phyloP scores from a whole-genome alignment of 2,113 vertebrate genomes.

The Stegostoma tigrinum region DNA sequence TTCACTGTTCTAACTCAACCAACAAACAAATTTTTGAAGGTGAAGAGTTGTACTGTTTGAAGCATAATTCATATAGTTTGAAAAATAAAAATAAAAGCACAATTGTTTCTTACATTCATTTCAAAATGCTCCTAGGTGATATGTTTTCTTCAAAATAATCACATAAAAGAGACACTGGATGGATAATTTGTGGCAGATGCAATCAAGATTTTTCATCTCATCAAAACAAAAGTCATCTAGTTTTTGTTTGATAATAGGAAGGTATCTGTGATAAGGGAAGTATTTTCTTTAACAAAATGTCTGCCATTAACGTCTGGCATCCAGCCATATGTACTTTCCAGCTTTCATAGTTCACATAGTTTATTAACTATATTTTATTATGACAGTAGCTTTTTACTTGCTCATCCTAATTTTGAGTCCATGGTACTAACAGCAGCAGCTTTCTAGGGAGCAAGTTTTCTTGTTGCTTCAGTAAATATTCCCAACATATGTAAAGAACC shows the following conservation, averaged over 20 bases:
- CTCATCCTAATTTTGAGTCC: not conserved
- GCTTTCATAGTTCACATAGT: not conserved
- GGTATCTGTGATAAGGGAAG: not conserved
- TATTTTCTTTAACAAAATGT: not conserved
- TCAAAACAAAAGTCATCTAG: not conserved
- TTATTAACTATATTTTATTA: not conserved
- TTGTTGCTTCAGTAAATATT: not conserved
- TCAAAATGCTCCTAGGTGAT: not conserved
- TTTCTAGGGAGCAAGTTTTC: not conserved
- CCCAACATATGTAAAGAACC: slow-evolving; percentile 20
- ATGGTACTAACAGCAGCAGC: not conserved
- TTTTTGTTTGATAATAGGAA: not conserved
- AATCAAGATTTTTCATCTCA: not conserved
- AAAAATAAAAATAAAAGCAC: not conserved
- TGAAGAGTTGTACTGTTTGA: not conserved
- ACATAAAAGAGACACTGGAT: not conserved
- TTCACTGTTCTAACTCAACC: not conserved
- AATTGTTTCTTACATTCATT: not conserved
- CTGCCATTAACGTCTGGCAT: not conserved
- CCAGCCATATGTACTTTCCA: not conserved
- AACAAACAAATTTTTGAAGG: not conserved
- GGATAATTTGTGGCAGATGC: not conserved
- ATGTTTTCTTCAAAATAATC: not conserved
- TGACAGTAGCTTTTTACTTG: not conserved
- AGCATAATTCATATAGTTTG: not conserved